phyloP scores from a whole-genome alignment of 1,140 invertebrate genomes.

The Pogonus chalceus region DNA sequence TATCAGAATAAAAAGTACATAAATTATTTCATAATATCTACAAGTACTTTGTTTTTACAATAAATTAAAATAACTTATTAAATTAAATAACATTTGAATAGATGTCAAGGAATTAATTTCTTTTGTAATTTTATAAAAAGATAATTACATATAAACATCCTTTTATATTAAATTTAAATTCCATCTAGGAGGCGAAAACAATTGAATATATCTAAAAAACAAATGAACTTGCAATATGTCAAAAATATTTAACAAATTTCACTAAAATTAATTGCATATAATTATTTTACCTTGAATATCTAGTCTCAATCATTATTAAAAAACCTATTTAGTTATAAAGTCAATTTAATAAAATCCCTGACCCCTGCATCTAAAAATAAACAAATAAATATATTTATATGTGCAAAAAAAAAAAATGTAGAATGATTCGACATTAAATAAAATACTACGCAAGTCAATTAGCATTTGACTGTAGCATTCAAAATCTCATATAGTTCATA shows the following conservation, averaged over 20 bases:
- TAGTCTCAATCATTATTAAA: not conserved
- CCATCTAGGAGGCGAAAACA: not conserved
- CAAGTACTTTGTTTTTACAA: no score
- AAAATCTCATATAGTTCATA: no score
- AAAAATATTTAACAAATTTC: not conserved
- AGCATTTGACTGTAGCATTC: no score
- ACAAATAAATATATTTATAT: no score
- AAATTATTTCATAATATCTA: not conserved
- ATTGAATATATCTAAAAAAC: not conserved
- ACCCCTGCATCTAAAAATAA: no score
- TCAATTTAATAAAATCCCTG: no score
- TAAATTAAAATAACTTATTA: not conserved
- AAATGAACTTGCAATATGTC: not conserved
- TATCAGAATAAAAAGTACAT: not conserved
- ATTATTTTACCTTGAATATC: not conserved
- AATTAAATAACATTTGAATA: not conserved
- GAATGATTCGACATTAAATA: no score
- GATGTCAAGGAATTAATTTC: not conserved
- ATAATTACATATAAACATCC: not conserved
- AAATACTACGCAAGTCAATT: no score
- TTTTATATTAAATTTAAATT: not conserved
- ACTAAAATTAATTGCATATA: not conserved
- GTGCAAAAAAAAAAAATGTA: no score
- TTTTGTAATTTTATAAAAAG: not conserved
- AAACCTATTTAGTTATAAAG: not conserved